Evolutionary conservation across 2,888 invertebrate species (phyloP), one percentile per base, ranked within the genome.

Genomic region (Cinara cedri): DNA sequence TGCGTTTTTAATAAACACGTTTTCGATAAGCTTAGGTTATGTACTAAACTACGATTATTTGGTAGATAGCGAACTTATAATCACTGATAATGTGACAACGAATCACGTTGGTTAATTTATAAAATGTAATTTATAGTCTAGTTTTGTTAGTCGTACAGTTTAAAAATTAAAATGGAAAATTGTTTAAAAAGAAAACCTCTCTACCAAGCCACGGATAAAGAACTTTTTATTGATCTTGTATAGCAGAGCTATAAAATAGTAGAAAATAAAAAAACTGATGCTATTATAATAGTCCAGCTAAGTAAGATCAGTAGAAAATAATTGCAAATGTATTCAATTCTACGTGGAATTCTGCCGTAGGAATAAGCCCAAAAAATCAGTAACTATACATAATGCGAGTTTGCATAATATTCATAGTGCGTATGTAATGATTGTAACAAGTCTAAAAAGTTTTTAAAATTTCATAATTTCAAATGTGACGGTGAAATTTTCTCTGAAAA

Each of bases 201-300:
- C 24, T 57, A 21, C 55, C 24, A 57, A 57, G 55, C 55, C 21
- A 11, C 55, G 55, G 55, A 57, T 21, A 57, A 57, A 24, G 55
- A 57, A 57, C 21, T 57, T n/a, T n/a, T n/a, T n/a, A n/a, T n/a
- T n/a, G n/a, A n/a, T n/a, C n/a, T n/a, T n/a, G n/a, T n/a, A n/a
- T n/a, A n/a, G n/a, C n/a, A n/a, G n/a, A n/a, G n/a, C n/a, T n/a
- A n/a, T n/a, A n/a, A n/a, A n/a, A 57, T 57, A 21, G 21, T 57
- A 11, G 55, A 57, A 57, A 57, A 57, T 14, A 57, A 57, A 57
- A 57, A 57, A 57, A 57, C 55, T 0, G 55, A 57, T 57, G 55
- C 55, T 24, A 24, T 57, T n/a, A n/a, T 24, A 57, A 24, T 14
- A 57, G 55, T 24, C 55, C 21, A 57, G 24, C 55, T 3, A 57